Evolutionary conservation across 2,797 vertebrate genomes (phyloP), one percentile per base, ranked within the genome.

Genomic region (Acrossocheilus fasciatus): DNA sequence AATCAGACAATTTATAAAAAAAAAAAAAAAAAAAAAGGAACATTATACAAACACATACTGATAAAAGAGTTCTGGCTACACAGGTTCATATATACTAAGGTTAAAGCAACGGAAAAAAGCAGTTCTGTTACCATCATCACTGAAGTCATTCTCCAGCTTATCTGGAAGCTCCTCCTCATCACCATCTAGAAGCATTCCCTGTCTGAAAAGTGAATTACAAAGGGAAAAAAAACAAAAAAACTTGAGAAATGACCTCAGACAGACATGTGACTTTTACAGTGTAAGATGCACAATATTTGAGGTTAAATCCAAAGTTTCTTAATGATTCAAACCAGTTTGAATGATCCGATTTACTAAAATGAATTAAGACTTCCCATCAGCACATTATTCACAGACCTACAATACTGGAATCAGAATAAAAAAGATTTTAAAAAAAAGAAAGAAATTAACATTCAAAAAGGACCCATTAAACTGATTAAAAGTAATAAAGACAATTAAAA

Each of bases 81-180:
- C 7, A 64, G 14, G 23, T 30, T 76, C 10, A n/a, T 30, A 36
- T 5, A 39, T 3, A 20, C 12, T 4, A 50, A 17, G 45, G 36
- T 50, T 78, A 26, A 30, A 41, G 8, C 23, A 18, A 41, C 30
- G 30, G 1, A 69, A n/a, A 57, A 43, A 76, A 23, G 23, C 70
- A 68, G 41, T 8, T 69, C 36, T 50, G 34, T 93, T 90, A 94
- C 94, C 91, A 43, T 94, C 88, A 74, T 96, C 96, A 76, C 96
- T 95, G 83, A 94, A 96, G 91, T 87, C 92, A 30, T 96, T 96
- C 0, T 97, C 96, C 89, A 97, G 86, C 81, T 95, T 95, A 85
- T 96, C 96, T 7, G 94, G 92, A 82, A 97, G 92, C 84, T 98
- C 97, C 88, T 98, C 97, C 87, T 98, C 97, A 0, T 52, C 88